These are phyloP conservation scores for Orcinus orca DNA, from an alignment of 2,113 vertebrate species.

Conservation along the genomic window DNA sequence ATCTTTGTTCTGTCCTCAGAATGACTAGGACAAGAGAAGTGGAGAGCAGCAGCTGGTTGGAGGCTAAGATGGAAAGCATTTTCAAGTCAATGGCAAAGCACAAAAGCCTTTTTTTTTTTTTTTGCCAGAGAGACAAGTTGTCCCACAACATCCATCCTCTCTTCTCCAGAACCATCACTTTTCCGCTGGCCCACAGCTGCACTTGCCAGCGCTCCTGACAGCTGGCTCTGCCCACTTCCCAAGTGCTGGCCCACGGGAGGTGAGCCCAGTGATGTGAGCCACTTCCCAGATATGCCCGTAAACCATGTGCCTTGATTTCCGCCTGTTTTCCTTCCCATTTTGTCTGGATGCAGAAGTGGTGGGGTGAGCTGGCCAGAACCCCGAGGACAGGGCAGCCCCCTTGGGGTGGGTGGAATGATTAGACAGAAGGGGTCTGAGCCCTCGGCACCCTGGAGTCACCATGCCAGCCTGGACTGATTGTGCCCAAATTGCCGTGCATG, in stretches of 20 bases:
- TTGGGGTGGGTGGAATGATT: not conserved
- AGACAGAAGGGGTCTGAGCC: not conserved
- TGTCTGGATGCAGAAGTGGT: not conserved
- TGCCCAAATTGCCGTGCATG: too few species aligned
- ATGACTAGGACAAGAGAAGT: not conserved
- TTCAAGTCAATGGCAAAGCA: constrained; percentile 42
- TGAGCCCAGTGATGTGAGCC: not conserved
- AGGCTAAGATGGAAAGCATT: not conserved
- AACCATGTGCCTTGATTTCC: not conserved
- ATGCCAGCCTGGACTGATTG: rapidly evolving
- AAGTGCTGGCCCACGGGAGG: not conserved
- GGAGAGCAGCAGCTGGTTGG: not conserved
- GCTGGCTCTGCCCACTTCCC: not conserved
- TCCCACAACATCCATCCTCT: not conserved
- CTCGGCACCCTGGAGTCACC: rapidly evolving
- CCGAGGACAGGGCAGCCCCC: not conserved
- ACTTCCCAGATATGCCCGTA: not conserved
- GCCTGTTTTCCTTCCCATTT: not conserved
- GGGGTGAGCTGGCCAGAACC: not conserved
- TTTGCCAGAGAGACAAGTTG: not conserved
- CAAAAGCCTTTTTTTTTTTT: not conserved
- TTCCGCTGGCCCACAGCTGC: not conserved
- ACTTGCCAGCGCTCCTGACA: not conserved
- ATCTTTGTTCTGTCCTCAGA: not conserved
- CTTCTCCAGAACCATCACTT: not conserved